A percentile compares a stretch with the other conserved stretches of the same genome.
Conservation (phyloP, 2,113 vertebrate species). For the Daboia siamensis region DNA sequence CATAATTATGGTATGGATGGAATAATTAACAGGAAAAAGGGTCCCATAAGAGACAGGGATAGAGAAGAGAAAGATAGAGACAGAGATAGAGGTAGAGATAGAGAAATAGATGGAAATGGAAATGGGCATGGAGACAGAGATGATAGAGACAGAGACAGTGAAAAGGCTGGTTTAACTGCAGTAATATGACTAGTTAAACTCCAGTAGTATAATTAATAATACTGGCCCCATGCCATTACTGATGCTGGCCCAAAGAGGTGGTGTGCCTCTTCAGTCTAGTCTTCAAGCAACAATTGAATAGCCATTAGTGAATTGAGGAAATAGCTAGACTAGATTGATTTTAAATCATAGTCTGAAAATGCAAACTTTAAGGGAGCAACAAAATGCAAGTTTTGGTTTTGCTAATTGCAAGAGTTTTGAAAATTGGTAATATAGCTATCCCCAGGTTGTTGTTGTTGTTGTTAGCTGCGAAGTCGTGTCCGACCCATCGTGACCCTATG, state of each 20-base stretch:
- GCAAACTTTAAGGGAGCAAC: not conserved
- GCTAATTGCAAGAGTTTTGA: slow-evolving; percentile 3
- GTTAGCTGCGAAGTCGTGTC: too few species aligned
- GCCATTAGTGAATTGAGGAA: not conserved
- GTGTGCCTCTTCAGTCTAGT: not conserved
- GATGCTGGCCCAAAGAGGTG: not conserved
- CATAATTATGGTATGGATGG: not conserved
- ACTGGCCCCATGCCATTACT: not conserved
- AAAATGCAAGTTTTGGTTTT: not conserved
- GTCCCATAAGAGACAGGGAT: not conserved
- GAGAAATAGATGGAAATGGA: too few species aligned
- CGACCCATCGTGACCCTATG: too few species aligned
- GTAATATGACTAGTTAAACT: not conserved
- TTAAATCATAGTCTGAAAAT: not conserved
- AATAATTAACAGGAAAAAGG: not conserved
- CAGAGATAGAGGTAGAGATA: too few species aligned
- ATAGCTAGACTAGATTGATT: not conserved
- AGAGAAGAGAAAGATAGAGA: not conserved
- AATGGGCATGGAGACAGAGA: too few species aligned
- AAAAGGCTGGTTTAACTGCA: not conserved
- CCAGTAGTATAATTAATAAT: not conserved
- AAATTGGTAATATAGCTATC: not conserved
- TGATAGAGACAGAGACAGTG: not conserved
- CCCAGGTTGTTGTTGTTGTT: too few species aligned
- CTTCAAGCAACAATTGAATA: not conserved